A percentile compares a stretch with the other conserved stretches of the same genome.
These are phyloP conservation scores for Sebastes goodei DNA, from an alignment of 2,797 vertebrate genomes.

Conservation along the genomic window DNA sequence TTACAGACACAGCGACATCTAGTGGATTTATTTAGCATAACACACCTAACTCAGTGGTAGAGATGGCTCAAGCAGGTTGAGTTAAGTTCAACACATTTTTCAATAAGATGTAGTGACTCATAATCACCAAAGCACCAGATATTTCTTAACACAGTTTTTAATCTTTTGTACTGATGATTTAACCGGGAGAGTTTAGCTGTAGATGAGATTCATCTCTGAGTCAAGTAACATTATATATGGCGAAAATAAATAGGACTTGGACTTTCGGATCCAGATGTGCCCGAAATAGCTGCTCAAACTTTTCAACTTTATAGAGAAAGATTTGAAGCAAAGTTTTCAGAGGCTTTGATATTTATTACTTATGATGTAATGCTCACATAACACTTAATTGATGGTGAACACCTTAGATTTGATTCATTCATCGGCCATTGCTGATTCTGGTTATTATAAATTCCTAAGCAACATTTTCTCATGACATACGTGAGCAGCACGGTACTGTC, in stretches of 20 bases:
- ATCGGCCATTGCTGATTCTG: background rate
- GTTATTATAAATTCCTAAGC: background rate
- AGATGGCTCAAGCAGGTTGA: too few species aligned
- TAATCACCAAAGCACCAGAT: background rate
- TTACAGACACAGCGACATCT: too few species aligned
- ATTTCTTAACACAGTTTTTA: background rate
- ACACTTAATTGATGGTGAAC: background rate
- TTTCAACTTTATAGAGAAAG: background rate
- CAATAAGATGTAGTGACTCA: too few species aligned
- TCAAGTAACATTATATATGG: background rate
- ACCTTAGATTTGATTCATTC: background rate
- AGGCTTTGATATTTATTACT: background rate
- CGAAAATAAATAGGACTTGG: background rate
- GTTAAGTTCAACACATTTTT: too few species aligned
- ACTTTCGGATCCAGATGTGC: background rate
- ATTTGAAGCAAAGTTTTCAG: background rate
- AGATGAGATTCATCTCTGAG: background rate
- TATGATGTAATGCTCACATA: background rate
- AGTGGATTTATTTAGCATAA: too few species aligned
- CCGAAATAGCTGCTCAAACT: background rate
- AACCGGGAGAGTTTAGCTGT: background rate
- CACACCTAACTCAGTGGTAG: too few species aligned
- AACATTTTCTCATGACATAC: background rate
- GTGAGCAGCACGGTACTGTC: background rate
- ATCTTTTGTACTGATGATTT: background rate